Evolutionary conservation across 2,797 vertebrate genomes (phyloP), one percentile per base, ranked within the genome.

Genomic region (Ceryle rudis): DNA sequence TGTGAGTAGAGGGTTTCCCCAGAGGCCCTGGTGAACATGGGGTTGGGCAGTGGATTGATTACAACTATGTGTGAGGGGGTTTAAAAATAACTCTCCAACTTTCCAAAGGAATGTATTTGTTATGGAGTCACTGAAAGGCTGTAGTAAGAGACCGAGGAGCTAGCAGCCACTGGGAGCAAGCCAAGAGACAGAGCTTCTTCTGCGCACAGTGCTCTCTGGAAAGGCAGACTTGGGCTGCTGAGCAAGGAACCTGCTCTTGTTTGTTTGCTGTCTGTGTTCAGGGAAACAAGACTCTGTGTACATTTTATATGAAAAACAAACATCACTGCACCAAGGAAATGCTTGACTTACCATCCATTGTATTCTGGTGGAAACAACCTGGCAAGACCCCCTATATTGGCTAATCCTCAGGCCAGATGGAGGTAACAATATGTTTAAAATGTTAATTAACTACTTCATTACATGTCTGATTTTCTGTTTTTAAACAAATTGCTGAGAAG

Each of bases 51-150:
- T 71, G 89, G 86, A 94, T 91, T 65, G 81, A 94, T 92, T 96
- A 78, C 93, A 97, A 86, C 93, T 92, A 78, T 81, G 80, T 83
- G 77, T n/a, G 81, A 54, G 60, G 14, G 39, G 8, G 20, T 10
- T 79, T 96, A 96, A 96, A 96, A 96, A 95, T 96, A 97, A 81
- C 90, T 84, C 67, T 64, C 28, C 44, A 33, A 2, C 89, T 92
- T 95, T 77, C 70, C 89, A 82, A 71, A 92, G 83, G 90, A 97
- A 96, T 92, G 90, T 71, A 64, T 96, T 96, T 96, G 92, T 94
- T 95, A 87, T 52, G 74, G 83, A 96, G 78, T 87, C 73, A 77
- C 74, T 82, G 73, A 89, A 93, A 80, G 90, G 89, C 86, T 90
- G 55, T 52, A 92, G 89, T 93, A 89, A 72, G 67, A 90, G 55